A percentile compares a stretch with the other conserved stretches of the same genome.
Conservation (phyloP, 2,888 invertebrate genomes). For the Acanthoscelides obtectus region DNA sequence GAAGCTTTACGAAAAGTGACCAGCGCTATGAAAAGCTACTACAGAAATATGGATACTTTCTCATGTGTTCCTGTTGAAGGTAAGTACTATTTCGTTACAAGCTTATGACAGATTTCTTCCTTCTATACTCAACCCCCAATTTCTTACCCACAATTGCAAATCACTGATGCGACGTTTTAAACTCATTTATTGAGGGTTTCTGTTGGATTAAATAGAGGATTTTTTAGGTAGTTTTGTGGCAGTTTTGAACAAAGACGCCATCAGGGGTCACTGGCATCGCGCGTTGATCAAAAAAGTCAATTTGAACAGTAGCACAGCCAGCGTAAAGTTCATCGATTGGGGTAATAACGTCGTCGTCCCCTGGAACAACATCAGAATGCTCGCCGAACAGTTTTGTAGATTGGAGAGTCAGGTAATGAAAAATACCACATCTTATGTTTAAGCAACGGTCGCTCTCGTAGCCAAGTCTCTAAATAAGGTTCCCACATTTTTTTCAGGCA, state of each 20-base stretch:
- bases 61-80: slow-evolving; percentile 34
- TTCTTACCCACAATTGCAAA: too few relatives aligned
- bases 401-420: slow-evolving; percentile 35
- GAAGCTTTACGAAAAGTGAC: slow-evolving; percentile 28
- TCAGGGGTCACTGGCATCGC: slow-evolving; percentile 55
- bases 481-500: too few relatives aligned
- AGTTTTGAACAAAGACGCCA: slow-evolving; percentile 41
- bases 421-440: slow-evolving; percentile 1
- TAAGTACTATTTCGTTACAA: too few relatives aligned
- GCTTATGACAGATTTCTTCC: too few relatives aligned
- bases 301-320: slow-evolving; percentile 47
- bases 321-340: slow-evolving; percentile 60
- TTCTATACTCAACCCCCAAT: too few relatives aligned
- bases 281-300: slow-evolving; percentile 52
- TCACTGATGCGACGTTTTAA: too few relatives aligned
- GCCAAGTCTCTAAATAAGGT: too few relatives aligned
- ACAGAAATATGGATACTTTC: slow-evolving; percentile 22
- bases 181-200: too few relatives aligned
- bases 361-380: slow-evolving; percentile 51
- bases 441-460: too few relatives aligned
- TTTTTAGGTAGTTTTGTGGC: slow-evolving; percentile 56
- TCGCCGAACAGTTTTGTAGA: slow-evolving; percentile 42
- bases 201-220: too few relatives aligned
- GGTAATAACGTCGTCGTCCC: slow-evolving; percentile 52
- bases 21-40: slow-evolving; percentile 28